Evolutionary conservation across 92 coral and sea anemone species (phyloP), one percentile per base, ranked within the genome.

Genomic region (Phenganax marumi): DNA sequence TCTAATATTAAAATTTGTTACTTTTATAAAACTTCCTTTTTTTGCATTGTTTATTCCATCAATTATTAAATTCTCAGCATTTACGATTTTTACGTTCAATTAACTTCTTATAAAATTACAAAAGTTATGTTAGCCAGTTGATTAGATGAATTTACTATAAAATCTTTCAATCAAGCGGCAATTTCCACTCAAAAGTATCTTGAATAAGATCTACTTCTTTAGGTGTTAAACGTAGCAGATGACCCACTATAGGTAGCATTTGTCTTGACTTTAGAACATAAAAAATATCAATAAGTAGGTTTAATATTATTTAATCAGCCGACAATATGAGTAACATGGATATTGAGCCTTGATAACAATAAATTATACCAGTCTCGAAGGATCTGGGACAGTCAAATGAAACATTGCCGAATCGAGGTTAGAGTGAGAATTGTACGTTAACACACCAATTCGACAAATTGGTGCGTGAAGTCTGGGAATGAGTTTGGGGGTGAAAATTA

Each of bases 131-230:
- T 58, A 58, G 17, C 57, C 13, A 53, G 57, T 53, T 53, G 2
- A 2, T 53, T 53, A 1, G 17, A 16, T 18, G n/a, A 16, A 16
- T 5, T 58, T 58, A 33, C 43, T 58, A 58, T 14, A 58, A 58
- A n/a, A 23, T 58, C 65, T 58, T 18, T 58, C 8, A 78, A 63
- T 78, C 83, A 47, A 78, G 60, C 50, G 83, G 83, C 13, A 78
- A 78, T 50, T 95, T 95, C 98, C 98, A 95, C 48, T 95, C 98
- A 70, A 90, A 83, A 0, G 96, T 97, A 50, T 92, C 96, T 62
- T 64, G 81, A 51, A 95, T 92, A 56, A 93, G 87, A 33, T 87
- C 85, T 63, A 73, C 76, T 56, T 95, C 98, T 76, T 91, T 95
- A 1, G 97, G 88, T 33, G 91, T 85, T 79, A 95, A 91, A 55